phyloP scores from a whole-genome alignment of 2,888 invertebrate species.

The Cyclophora albipunctata region DNA sequence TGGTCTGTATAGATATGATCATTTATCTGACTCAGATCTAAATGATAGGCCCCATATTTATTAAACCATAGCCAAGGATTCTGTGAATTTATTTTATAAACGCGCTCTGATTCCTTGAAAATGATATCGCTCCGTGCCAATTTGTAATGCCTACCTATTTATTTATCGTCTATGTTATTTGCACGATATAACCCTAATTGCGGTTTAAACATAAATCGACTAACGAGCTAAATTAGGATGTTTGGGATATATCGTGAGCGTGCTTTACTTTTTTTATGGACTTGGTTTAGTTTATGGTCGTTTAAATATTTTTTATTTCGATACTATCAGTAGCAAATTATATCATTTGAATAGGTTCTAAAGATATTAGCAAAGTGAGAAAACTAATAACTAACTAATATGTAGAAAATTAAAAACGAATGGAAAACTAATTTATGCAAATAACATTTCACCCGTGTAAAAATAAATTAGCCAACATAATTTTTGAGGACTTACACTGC shows the following conservation, averaged over 20 bases:
- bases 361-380: too few relatives aligned
- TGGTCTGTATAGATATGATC: too few relatives aligned
- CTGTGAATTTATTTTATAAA: constrained; percentile 44
- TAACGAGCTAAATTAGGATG: background rate
- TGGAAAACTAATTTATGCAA: too few relatives aligned
- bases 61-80: constrained; percentile 37
- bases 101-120: constrained; percentile 32
- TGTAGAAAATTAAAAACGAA: too few relatives aligned
- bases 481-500: background rate
- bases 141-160: constrained; percentile 24
- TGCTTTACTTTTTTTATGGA: background rate
- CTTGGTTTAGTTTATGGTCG: background rate
- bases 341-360: too few relatives aligned
- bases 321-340: too few relatives aligned
- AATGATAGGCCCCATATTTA: constrained; percentile 56
- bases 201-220: background rate
- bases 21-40: constrained; percentile 36
- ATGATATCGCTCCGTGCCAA: constrained; percentile 25
- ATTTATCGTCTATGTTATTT: constrained; percentile 13
- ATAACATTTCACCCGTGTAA: too few relatives aligned
- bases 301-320: too few relatives aligned
- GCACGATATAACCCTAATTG: background rate
- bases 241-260: background rate
- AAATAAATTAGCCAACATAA: background rate
- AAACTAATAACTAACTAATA: too few relatives aligned